phyloP scores from a whole-genome alignment of 2,888 invertebrate species.

The Dryococelus australis region DNA sequence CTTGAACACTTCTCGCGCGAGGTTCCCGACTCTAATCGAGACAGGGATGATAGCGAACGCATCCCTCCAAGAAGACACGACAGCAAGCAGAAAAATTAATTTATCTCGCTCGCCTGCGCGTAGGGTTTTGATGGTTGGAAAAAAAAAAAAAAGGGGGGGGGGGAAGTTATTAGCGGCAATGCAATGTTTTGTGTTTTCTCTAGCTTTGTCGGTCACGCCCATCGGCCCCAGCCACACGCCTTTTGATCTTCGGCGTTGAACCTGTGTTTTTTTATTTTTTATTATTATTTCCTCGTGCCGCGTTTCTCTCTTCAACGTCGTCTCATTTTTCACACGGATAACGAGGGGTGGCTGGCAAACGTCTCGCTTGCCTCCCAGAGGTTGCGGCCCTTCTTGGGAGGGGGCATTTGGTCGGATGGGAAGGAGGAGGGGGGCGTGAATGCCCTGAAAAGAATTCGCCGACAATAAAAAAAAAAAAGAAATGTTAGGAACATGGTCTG shows the following conservation, averaged over 20 bases:
- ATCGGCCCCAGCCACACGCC: not conserved
- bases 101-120: not conserved
- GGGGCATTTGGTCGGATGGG: not conserved
- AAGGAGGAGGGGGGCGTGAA: not conserved
- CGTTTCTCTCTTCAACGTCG: not conserved
- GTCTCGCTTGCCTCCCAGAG: not conserved
- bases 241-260: not conserved
- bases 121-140: no score
- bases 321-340: not conserved
- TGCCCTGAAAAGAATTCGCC: not conserved
- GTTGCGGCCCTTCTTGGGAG: not conserved
- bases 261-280: not conserved
- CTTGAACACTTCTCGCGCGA: not conserved
- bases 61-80: not conserved
- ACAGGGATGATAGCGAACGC: not conserved
- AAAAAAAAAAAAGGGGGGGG: not conserved
- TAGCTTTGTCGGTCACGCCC: not conserved
- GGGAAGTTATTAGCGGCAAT: not conserved
- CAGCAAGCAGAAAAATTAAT: not conserved
- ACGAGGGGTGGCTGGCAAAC: not conserved
- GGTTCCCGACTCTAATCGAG: not conserved
- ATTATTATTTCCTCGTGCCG: not conserved
- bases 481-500: slow-evolving; percentile 61
- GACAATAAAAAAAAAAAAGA: slow-evolving; percentile 60
- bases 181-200: not conserved